Conservation (phyloP, 2,888 invertebrate genomes). For the Erpobdella octoculata region DNA sequence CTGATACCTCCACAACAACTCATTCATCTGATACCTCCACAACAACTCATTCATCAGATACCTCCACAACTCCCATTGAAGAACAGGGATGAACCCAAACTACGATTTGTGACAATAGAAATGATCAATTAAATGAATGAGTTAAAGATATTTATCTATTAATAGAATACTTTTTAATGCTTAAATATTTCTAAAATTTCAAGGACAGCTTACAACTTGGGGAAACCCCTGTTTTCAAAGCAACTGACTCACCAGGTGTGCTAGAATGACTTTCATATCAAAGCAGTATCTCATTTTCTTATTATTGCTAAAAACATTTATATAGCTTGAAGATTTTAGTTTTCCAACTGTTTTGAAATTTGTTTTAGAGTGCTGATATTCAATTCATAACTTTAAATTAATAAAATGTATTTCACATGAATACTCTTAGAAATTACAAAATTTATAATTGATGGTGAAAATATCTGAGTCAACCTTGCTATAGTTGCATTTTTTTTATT, state of each 20-base stretch:
- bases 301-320: not conserved
- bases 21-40: not conserved
- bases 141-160: not conserved
- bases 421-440: no score
- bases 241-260: constrained; percentile 70
- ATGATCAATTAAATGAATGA: not conserved
- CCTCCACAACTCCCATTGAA: not conserved
- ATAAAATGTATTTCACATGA: no score
- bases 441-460: no score
- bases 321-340: no score
- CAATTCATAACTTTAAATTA: no score
- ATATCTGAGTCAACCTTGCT: no score
- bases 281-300: not conserved
- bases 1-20: no score
- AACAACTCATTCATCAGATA: not conserved
- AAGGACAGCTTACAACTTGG: constrained; percentile 59
- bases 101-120: no score
- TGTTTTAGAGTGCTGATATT: no score
- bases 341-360: no score
- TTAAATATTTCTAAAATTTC: not conserved
- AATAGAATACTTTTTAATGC: not conserved
- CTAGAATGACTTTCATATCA: not conserved
- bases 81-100: not conserved
- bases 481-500: no score
- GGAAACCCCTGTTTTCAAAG: constrained; percentile 69